Conservation (phyloP, 2,888 invertebrate genomes). For the Callinectes sapidus region DNA sequence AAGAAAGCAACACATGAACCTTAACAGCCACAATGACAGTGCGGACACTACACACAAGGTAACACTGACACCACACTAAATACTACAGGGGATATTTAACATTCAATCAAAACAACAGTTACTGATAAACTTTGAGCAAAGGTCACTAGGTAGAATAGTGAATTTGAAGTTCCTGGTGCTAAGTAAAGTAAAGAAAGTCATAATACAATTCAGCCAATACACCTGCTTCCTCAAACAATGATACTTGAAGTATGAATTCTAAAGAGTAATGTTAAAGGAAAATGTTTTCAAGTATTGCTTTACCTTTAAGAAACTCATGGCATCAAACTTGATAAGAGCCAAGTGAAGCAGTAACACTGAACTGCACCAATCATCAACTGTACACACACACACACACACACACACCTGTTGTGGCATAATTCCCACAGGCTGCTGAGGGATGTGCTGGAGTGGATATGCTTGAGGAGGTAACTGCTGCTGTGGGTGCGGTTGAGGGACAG, state of each 20-base stretch:
- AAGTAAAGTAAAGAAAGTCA: neutral
- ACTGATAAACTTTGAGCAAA: too few species aligned
- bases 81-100: too few species aligned
- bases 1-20: neutral
- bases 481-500: constrained; percentile 43
- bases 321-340: neutral
- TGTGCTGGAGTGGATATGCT: constrained; percentile 45
- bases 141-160: neutral
- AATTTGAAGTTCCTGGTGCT: neutral
- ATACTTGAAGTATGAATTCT: neutral
- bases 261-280: neutral
- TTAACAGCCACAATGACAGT: neutral
- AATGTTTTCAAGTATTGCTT: neutral
- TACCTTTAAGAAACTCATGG: neutral
- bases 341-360: neutral
- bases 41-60: neutral
- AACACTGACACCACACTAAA: neutral
- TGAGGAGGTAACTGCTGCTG: constrained; percentile 56
- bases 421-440: constrained; percentile 49
- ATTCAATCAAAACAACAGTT: too few species aligned
- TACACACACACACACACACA: too few species aligned
- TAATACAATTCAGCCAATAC: neutral
- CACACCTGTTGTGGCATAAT: constrained; percentile 59
- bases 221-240: neutral
- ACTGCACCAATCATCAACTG: neutral